These are phyloP conservation scores for Microctonus brassicae DNA, from an alignment of 2,888 invertebrate species.

Conservation along the genomic window DNA sequence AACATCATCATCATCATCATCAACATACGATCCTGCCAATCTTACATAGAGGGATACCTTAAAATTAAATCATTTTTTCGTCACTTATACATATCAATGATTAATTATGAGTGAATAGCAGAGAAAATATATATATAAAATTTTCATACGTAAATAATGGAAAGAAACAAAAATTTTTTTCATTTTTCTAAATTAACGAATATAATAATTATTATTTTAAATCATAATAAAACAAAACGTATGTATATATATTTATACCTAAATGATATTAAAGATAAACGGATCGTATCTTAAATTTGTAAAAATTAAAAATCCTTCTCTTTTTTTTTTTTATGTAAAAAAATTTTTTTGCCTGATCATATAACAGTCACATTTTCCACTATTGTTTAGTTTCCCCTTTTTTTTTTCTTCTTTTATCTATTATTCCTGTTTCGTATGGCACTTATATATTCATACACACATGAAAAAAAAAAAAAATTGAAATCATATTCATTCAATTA, in stretches of 20 bases:
- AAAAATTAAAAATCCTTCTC: neutral
- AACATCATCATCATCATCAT: neutral
- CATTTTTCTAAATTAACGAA: neutral
- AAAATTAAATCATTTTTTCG: neutral
- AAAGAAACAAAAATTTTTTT: too few relatives aligned
- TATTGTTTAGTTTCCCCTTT: constrained; percentile 18
- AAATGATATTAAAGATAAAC: neutral
- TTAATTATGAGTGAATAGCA: neutral
- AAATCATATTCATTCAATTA: too few relatives aligned
- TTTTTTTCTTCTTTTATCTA: too few relatives aligned
- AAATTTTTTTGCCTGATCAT: neutral
- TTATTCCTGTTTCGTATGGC: constrained; percentile 44
- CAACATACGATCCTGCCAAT: neutral
- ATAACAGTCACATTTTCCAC: neutral
- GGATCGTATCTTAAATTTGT: neutral
- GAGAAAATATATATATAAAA: neutral
- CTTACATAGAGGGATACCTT: neutral
- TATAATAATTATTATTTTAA: neutral
- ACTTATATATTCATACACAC: constrained; percentile 49
- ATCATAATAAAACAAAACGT: neutral
- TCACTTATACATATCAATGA: neutral
- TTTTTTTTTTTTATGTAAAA: too few relatives aligned
- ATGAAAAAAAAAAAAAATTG: constrained; percentile 27
- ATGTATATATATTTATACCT: too few relatives aligned
- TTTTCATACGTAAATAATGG: neutral